phyloP scores from a whole-genome alignment of 2,113 vertebrate species.

The Psophia crepitans region DNA sequence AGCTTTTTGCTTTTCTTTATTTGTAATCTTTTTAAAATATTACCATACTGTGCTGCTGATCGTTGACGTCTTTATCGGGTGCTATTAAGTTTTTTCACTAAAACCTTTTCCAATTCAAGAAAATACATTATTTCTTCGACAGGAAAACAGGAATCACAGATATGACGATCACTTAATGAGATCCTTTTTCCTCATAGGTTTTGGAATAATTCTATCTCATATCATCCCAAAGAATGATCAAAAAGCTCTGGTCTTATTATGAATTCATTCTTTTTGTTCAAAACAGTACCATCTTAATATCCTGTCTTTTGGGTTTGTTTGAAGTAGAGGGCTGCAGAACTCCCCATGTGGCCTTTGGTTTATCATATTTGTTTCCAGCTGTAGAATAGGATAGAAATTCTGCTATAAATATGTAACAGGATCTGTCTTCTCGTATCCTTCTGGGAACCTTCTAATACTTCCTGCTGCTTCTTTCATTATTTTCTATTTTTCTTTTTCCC shows the following conservation, averaged over 20 bases:
- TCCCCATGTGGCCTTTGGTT: background rate
- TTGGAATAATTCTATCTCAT: background rate
- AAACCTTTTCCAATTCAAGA: background rate
- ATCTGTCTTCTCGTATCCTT: background rate
- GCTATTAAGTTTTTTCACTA: background rate
- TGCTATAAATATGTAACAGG: background rate
- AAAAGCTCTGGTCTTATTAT: background rate
- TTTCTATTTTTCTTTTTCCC: background rate
- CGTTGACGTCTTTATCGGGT: background rate
- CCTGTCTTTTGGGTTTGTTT: background rate
- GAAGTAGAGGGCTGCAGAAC: background rate
- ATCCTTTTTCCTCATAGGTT: background rate
- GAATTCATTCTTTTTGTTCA: background rate
- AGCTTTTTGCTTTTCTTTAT: background rate
- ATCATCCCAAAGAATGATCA: background rate
- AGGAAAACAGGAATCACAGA: background rate
- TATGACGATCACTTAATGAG: background rate
- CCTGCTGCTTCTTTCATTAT: background rate
- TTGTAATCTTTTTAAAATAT: background rate
- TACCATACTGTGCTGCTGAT: background rate
- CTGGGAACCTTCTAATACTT: background rate
- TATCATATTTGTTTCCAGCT: slow-evolving; percentile 1
- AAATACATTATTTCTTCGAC: background rate
- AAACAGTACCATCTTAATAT: background rate
- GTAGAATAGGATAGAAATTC: background rate